Percentiles rank a stretch among this genome's conserved stretches.
Evolutionary conservation across 2,113 vertebrate species (phyloP).

Genomic region (Oxygymnocypris stewartii): DNA sequence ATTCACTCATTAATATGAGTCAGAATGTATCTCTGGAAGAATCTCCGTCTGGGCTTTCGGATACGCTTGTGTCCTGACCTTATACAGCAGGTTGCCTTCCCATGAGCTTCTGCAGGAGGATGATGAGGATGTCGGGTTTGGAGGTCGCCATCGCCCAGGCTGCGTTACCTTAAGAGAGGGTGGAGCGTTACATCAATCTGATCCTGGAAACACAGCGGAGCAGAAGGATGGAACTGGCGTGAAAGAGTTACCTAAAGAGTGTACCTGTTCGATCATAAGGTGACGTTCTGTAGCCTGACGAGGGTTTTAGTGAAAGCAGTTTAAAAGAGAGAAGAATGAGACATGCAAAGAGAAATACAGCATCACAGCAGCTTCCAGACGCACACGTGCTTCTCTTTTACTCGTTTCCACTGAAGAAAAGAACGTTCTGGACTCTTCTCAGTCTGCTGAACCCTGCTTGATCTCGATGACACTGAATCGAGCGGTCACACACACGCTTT

Average conservation of each 20-base stretch:
- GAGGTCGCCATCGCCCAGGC: constrained; percentile 99
- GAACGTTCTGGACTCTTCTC: neutral
- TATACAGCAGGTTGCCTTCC: constrained; percentile 95
- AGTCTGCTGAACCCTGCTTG: too few relatives aligned
- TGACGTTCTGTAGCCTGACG: constrained; percentile 81
- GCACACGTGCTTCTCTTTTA: neutral
- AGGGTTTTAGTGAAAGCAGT: constrained; percentile 73
- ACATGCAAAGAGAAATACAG: constrained; percentile 56
- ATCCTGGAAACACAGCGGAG: neutral
- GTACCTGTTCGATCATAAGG: constrained; percentile 86
- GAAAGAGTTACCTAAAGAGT: constrained; percentile 82
- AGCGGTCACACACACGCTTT: neutral
- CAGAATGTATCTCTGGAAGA: too few relatives aligned
- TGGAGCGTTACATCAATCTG: constrained; percentile 11
- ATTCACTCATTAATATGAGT: too few relatives aligned
- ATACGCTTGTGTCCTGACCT: constrained; percentile 75
- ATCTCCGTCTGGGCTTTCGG: too few relatives aligned
- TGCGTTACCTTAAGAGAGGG: constrained; percentile 83
- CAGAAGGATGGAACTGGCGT: constrained; percentile 64
- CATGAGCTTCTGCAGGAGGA: constrained; percentile 98
- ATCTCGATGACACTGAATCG: neutral
- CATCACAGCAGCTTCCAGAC: neutral
- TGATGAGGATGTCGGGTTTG: constrained; percentile 97
- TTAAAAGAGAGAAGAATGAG: constrained; percentile 66
- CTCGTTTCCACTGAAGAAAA: neutral